Percentiles rank a stretch among this genome's conserved stretches.
Conservation (phyloP, 2,797 vertebrate species). For the Megaceryle alcyon region DNA sequence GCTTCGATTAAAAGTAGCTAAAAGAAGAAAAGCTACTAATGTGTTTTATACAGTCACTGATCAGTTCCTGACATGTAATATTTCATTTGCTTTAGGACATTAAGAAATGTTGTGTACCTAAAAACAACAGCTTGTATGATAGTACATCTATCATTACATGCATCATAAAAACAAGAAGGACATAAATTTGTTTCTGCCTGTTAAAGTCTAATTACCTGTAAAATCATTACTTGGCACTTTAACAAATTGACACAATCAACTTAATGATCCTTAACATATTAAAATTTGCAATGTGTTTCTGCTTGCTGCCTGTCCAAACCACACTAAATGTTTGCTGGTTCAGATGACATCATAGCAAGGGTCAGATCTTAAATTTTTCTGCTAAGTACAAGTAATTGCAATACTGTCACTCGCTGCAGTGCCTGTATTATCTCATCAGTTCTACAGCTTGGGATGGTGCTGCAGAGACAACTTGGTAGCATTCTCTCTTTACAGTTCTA, state of each 20-base stretch:
- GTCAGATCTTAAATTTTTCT: conserved; percentile 44
- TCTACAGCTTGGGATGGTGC: not conserved
- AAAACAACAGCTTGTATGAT: conserved; percentile 74
- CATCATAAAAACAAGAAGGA: conserved; percentile 73
- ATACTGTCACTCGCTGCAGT: not conserved
- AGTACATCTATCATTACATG: conserved; percentile 72
- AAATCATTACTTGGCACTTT: conserved; percentile 81
- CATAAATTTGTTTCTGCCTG: conserved; percentile 77
- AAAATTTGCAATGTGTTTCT: conserved; percentile 63
- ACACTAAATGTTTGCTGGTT: conserved; percentile 52
- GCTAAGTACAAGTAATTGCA: conserved; percentile 2
- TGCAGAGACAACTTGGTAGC: not conserved
- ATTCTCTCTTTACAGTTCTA: not conserved
- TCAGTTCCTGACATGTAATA: conserved; percentile 78
- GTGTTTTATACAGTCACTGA: conserved; percentile 79
- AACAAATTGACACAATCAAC: conserved; percentile 77
- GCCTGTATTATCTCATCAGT: not conserved
- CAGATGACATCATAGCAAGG: conserved; percentile 50
- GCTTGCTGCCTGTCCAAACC: conserved; percentile 46
- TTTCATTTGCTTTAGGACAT: conserved; percentile 78
- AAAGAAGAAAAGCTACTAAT: conserved; percentile 79
- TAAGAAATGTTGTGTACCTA: conserved; percentile 74
- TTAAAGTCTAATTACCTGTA: conserved; percentile 82
- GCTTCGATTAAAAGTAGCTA: conserved; percentile 74
- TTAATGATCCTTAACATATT: conserved; percentile 74